Conservation (phyloP, 2,888 invertebrate genomes). For the Heliconius hortense region DNA sequence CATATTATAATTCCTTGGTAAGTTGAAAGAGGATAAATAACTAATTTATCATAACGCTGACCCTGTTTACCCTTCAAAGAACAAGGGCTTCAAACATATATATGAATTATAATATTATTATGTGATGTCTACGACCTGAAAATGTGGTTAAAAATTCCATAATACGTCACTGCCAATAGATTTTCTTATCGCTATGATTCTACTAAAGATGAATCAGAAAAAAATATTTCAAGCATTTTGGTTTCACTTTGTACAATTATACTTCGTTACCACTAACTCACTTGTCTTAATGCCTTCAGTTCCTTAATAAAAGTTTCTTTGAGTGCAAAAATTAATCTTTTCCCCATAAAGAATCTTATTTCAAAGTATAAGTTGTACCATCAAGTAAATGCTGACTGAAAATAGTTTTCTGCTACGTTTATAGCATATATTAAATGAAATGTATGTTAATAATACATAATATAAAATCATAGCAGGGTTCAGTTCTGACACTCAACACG, state of each 20-base stretch:
- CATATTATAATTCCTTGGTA: no score
- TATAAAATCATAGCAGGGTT: background rate
- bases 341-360: constrained; percentile 22
- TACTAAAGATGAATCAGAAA: background rate
- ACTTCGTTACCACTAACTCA: constrained; percentile 5
- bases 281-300: background rate
- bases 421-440: background rate
- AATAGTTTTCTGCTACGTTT: constrained; percentile 2
- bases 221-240: background rate
- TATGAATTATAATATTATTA: no score
- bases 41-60: no score
- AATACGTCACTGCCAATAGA: no score
- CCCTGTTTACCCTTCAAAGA: no score
- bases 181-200: background rate
- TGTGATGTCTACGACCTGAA: no score
- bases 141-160: no score
- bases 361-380: constrained; percentile 5
- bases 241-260: background rate
- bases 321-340: constrained; percentile 12
- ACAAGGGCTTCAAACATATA: no score
- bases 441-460: background rate
- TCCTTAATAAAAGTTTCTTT: constrained; percentile 14
- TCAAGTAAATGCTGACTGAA: constrained; percentile 20
- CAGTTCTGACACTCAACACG: no score
- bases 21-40: no score